Base-by-base conservation (phyloP, 2,888 invertebrate species). In the Amphipyra berbera region DNA sequence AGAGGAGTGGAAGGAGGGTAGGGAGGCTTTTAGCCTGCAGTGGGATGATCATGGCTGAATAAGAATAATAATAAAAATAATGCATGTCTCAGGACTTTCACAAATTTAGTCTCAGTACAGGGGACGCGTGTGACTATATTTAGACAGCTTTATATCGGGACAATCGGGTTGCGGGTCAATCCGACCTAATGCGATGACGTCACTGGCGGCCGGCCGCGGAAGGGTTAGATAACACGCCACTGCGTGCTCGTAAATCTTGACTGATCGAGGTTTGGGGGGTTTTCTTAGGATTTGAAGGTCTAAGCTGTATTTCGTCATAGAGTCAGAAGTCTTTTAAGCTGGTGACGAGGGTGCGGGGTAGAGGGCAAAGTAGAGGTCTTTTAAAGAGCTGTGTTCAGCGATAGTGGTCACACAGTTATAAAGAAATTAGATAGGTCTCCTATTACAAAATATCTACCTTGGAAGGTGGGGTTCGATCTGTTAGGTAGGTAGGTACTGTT, bases 161-260 rank as follows among this genome's bases (percentile, higher is more conserved):
- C 82, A 83, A 81, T 79, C 77, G 78, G 85, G 79, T 77, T 82
- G 78, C 76, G 78, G 86, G 85, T 84, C 85, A 85, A 82, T 85
- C 83, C 76, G 76, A 63, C 78, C 84, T 86, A 87, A 86, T 83
- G 85, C 76, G 77, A 74, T 88, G 88, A 87, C 88, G 88, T 88
- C 88, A 88, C 67, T 30, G 27, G 62, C 57, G 64, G 52, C 40
- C 13, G 65, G 62, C 68, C 50, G 60, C 64, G 64, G 68, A 72
- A 69, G 79, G 78, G 76, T 79, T 76, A 76, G 72, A 76, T 70
- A 67, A 62, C 68, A 63, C 61, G 65, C 44, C 64, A 50, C 47
- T 68, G 67, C 46, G 73, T 73, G 74, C 67, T 72, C 67, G 68
- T 73, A 70, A 72, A 76, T 70, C 64, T 73, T 52, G 53, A 21